A percentile compares a stretch with the other conserved stretches of the same genome.
Evolutionary conservation across 2,888 invertebrate genomes (phyloP).

Genomic region (Hartigia nigra): DNA sequence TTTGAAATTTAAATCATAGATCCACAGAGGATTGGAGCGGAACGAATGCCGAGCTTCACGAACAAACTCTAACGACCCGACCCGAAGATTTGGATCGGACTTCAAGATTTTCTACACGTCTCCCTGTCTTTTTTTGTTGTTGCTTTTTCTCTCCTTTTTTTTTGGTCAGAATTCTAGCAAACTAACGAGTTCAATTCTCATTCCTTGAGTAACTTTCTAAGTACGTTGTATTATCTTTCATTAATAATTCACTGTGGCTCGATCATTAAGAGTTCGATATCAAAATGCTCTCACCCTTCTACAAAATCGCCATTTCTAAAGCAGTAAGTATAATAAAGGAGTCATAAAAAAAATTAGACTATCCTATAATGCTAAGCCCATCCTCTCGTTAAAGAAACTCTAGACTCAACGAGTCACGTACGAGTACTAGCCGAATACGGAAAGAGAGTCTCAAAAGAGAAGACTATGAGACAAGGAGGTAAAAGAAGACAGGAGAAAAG

Average conservation of each 20-base stretch:
- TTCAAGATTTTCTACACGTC: not conserved
- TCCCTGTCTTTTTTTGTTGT: not conserved
- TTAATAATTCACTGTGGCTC: not conserved
- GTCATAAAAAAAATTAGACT: not conserved
- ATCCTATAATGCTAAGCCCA: not conserved
- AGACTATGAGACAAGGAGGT: not conserved
- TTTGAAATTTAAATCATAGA: constrained; percentile 42
- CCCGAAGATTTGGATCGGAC: not conserved
- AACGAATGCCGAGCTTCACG: not conserved
- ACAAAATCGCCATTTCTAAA: not conserved
- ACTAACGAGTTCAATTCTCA: not conserved
- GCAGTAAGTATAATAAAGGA: not conserved
- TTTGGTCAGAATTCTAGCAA: not conserved
- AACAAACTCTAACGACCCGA: not conserved
- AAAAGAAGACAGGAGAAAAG: constrained; percentile 2
- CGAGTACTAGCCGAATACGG: constrained; percentile 30
- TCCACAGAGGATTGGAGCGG: constrained; percentile 24
- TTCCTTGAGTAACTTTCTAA: not conserved
- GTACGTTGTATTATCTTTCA: not conserved
- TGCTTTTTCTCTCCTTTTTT: not conserved
- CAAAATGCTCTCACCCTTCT: not conserved
- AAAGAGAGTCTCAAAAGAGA: constrained; percentile 13
- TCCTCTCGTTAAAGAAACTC: constrained; percentile 32
- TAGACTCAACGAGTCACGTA: constrained; percentile 31
- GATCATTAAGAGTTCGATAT: not conserved